Evolutionary conservation across 2,888 invertebrate genomes (phyloP).

Genomic region (Euproctis similis): DNA sequence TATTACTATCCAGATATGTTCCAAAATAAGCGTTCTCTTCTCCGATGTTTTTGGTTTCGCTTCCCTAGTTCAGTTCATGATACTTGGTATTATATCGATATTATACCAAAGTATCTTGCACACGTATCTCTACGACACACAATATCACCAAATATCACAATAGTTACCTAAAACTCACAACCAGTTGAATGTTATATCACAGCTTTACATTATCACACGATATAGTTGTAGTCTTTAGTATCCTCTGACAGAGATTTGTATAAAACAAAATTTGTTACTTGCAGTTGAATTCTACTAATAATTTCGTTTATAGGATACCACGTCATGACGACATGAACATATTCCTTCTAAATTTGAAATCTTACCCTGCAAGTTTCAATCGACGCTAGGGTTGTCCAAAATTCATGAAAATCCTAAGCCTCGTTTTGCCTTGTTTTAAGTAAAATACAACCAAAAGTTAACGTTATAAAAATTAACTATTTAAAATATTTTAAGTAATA

Average conservation of each 20-base stretch:
- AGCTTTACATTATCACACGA: constrained; percentile 73
- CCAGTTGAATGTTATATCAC: constrained; percentile 69
- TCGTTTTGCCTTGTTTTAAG: constrained; percentile 66
- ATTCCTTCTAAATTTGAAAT: constrained; percentile 10
- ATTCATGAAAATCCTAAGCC: constrained; percentile 57
- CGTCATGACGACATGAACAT: too few relatives aligned
- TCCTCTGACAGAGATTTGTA: constrained; percentile 27
- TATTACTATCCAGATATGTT: constrained; percentile 17
- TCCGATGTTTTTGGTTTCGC: constrained; percentile 30
- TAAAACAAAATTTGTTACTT: constrained; percentile 29
- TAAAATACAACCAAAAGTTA: constrained; percentile 76
- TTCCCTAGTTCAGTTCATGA: constrained; percentile 30
- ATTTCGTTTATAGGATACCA: too few relatives aligned
- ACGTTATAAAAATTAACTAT: constrained; percentile 72
- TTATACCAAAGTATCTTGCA: constrained; percentile 16
- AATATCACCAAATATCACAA: constrained; percentile 71
- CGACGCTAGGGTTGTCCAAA: constrained; percentile 58
- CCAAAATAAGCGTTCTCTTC: too few relatives aligned
- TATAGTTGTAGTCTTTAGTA: constrained; percentile 39
- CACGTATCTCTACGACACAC: constrained; percentile 29
- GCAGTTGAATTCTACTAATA: constrained; percentile 14
- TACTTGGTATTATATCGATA: too few relatives aligned
- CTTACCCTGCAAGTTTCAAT: constrained; percentile 32
- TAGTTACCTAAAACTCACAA: constrained; percentile 72
- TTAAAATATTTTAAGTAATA: constrained; percentile 69